Conservation (phyloP, 2,113 vertebrate species). For the Sylvia atricapilla region DNA sequence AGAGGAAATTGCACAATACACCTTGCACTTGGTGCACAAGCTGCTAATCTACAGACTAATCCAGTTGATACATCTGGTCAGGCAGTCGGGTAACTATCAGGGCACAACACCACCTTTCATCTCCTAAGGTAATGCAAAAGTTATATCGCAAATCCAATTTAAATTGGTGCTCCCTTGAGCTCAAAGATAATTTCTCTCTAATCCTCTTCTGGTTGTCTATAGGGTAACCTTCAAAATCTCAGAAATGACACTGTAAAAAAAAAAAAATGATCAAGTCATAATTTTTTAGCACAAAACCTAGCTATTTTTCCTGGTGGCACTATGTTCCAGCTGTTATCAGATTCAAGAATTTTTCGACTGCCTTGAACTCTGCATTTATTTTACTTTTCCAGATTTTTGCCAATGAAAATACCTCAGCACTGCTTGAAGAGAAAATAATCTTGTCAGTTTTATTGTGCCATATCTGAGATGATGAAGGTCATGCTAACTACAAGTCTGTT, state of each 20-base stretch:
- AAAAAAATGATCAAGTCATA: conserved; percentile 28
- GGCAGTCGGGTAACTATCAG: not conserved
- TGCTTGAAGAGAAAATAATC: conserved; percentile 40
- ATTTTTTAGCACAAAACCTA: conserved; percentile 35
- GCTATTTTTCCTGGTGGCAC: conserved; percentile 35
- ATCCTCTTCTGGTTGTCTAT: conserved; percentile 42
- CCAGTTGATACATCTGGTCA: not conserved
- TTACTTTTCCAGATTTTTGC: conserved; percentile 17
- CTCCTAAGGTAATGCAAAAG: conserved; percentile 45
- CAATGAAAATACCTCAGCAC: conserved; percentile 28
- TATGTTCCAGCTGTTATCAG: conserved; percentile 18
- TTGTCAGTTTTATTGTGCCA: conserved; percentile 39
- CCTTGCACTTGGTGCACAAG: not conserved
- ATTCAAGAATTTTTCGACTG: conserved; percentile 23
- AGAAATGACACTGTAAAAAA: not conserved
- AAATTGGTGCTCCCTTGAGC: conserved; percentile 53
- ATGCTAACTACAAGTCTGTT: conserved; percentile 14
- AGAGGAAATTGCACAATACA: not conserved
- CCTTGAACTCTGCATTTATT: conserved; percentile 49
- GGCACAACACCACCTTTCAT: not conserved
- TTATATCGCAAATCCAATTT: conserved; percentile 57
- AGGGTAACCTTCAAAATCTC: conserved; percentile 45
- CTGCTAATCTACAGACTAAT: conserved; percentile 2
- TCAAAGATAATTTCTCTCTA: conserved; percentile 64
- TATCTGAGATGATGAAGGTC: conserved; percentile 53